These are phyloP conservation scores for Hypanus sabinus DNA, from an alignment of 2,113 vertebrate species.

Conservation along the genomic window DNA sequence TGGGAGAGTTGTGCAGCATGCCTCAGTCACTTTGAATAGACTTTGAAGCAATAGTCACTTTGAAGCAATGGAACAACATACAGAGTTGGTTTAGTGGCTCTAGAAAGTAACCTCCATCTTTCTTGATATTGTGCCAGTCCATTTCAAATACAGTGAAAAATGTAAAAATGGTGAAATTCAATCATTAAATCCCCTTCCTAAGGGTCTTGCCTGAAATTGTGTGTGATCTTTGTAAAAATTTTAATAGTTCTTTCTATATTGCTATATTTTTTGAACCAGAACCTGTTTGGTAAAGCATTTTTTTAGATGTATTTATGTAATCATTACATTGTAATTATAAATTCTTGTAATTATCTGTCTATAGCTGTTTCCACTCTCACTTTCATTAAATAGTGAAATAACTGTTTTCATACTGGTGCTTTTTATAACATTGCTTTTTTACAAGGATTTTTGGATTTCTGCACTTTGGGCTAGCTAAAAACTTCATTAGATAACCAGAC, in stretches of 20 bases:
- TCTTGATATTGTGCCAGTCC: neutral
- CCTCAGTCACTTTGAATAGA: neutral
- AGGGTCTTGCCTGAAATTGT: neutral
- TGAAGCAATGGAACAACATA: neutral
- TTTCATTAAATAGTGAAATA: neutral
- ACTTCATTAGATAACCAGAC: neutral
- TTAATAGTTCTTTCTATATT: neutral
- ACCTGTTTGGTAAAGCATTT: neutral
- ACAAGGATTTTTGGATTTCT: neutral
- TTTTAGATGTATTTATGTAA: neutral
- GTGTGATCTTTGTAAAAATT: neutral
- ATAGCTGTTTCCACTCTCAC: neutral
- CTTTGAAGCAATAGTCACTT: too few species aligned
- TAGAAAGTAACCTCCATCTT: neutral
- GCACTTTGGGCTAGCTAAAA: neutral
- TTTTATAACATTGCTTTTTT: neutral
- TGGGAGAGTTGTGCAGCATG: neutral
- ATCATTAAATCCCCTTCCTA: neutral
- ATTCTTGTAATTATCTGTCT: neutral
- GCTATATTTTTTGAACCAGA: neutral
- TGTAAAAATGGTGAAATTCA: neutral
- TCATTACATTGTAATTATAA: neutral
- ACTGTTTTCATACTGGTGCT: neutral
- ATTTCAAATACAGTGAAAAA: neutral
- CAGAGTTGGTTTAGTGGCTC: neutral